phyloP scores from a whole-genome alignment of 2,113 vertebrate species.

The Rousettus leschenaultii region DNA sequence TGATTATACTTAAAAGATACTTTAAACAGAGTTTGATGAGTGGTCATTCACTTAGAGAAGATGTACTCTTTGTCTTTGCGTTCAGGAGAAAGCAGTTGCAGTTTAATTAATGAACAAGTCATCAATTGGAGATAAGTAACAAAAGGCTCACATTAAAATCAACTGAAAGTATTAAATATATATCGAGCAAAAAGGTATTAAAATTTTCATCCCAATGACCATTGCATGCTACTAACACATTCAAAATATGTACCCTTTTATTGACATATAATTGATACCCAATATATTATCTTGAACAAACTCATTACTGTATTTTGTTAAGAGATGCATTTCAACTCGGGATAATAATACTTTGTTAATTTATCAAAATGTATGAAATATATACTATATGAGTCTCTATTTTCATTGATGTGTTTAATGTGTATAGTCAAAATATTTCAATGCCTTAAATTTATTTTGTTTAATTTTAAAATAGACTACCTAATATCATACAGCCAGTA shows the following conservation, averaged over 20 bases:
- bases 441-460: neutral
- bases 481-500: neutral
- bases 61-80: conserved; percentile 4
- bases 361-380: neutral
- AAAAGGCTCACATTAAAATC: conserved; percentile 13
- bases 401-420: neutral
- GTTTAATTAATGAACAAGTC: conserved; percentile 37
- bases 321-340: neutral
- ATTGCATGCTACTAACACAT: neutral
- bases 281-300: neutral
- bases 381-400: neutral
- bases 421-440: neutral
- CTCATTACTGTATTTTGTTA: neutral
- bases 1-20: neutral
- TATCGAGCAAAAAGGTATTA: neutral
- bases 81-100: neutral
- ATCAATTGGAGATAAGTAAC: neutral
- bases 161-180: neutral
- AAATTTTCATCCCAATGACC: neutral
- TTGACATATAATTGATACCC: neutral
- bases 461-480: neutral
- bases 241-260: neutral
- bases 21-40: neutral
- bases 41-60: conserved; percentile 12
- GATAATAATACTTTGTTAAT: neutral